Evolutionary conservation across 2,888 invertebrate species (phyloP).

Genomic region (Idaea dimidiata): DNA sequence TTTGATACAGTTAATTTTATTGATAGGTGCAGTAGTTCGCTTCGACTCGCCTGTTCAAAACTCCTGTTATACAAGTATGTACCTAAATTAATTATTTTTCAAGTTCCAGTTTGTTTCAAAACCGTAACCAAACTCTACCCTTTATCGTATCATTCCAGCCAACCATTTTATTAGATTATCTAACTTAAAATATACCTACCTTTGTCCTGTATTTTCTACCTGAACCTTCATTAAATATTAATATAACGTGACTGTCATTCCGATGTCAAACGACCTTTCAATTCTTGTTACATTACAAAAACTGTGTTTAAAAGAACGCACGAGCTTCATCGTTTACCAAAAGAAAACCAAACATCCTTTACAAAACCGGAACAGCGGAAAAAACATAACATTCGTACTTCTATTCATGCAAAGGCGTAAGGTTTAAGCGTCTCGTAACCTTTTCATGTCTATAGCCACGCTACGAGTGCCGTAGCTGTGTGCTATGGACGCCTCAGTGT

Average conservation of each 20-base stretch:
- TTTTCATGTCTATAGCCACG: constrained; percentile 48
- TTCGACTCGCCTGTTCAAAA: too few species aligned
- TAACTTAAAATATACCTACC: neutral
- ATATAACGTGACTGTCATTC: neutral
- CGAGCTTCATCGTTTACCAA: constrained; percentile 34
- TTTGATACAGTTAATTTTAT: too few species aligned
- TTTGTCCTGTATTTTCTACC: neutral
- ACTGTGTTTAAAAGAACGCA: neutral
- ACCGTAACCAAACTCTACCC: neutral
- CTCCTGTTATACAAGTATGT: too few species aligned
- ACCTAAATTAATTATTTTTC: neutral
- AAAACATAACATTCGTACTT: constrained; percentile 66
- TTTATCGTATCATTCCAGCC: neutral
- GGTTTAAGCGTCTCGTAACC: constrained; percentile 70
- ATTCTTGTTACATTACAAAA: neutral
- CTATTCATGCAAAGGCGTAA: constrained; percentile 70
- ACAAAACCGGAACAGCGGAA: constrained; percentile 62
- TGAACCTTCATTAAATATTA: neutral
- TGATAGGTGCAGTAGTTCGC: too few species aligned
- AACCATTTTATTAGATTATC: neutral
- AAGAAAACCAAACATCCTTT: constrained; percentile 63
- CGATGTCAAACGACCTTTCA: neutral
- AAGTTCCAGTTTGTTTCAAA: neutral
- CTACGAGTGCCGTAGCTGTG: constrained; percentile 44
- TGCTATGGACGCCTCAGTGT: constrained; percentile 39